Base-by-base conservation (phyloP, 2,113 vertebrate genomes). In the Hipposideros armiger region DNA sequence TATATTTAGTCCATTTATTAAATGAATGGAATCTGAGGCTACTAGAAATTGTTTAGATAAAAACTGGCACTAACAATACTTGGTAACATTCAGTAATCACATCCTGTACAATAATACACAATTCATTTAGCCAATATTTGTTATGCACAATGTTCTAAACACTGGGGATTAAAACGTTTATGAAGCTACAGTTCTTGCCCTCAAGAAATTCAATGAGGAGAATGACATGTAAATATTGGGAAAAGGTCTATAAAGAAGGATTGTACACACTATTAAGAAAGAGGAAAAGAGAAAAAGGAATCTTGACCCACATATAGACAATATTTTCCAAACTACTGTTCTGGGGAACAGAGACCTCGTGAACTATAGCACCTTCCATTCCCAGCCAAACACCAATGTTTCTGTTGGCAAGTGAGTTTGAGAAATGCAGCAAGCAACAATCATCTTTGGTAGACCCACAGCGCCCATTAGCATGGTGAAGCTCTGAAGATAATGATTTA, bases 1-100 rank as follows among this genome's bases (percentile, higher is more conserved):
- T 52, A 62, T 95, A 83, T 67, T 88, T 87, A 69, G 80, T 78
- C 24, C 22, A 66, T 66, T n/a, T 81, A 76, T 52, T 64, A 95
- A 17, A 14, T 73, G n/a, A 77, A 36, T 1, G 30, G 20, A 42
- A 67, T 62, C 15, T 77, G 47, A 91, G 14, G 19, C 24, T 74
- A 95, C 54, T 64, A 83, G 19, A 96, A 77, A 74, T 78, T 47
- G 7, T 87, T 40, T 66, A 93, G 36, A 60, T 32, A 78, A 86
- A 89, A 96, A 92, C 2, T 88, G 40, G 47, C n/a, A 96, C 67
- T 32, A 62, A 32, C 5, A 67, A 70, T 90, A 62, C 84, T 94
- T 87, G 83, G 47, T 56, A 90, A 96, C 90, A 50, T 83, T 87
- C 15, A 72, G 40, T 50, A 93, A 62, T 77, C 60, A 52, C 4